Conservation (phyloP, 2,888 invertebrate species). For the Chouioia cunea region DNA sequence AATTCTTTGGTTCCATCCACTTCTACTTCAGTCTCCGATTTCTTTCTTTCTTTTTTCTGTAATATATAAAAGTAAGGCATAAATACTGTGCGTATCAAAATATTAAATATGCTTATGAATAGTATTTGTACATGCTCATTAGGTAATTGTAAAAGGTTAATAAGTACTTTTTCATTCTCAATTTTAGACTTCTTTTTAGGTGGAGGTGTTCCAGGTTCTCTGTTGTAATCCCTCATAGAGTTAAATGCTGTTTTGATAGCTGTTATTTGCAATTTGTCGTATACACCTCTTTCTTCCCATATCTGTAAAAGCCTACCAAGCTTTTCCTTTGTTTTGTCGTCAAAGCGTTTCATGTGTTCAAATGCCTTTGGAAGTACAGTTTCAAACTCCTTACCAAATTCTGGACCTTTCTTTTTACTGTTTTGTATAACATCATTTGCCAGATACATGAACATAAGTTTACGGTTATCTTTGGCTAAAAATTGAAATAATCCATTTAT, state of each 20-base stretch:
- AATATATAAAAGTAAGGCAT: background rate
- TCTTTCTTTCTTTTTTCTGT: slow-evolving; percentile 70
- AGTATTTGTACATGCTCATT: background rate
- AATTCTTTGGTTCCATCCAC: slow-evolving; percentile 82
- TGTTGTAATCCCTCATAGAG: slow-evolving; percentile 53
- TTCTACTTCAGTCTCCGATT: slow-evolving; percentile 72
- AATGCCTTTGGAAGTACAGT: slow-evolving; percentile 85
- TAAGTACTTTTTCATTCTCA: slow-evolving; percentile 61
- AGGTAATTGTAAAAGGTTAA: background rate
- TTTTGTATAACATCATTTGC: slow-evolving; percentile 99
- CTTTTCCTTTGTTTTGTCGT: slow-evolving; percentile 85
- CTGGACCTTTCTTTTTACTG: slow-evolving; percentile 96
- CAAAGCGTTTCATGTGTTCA: slow-evolving; percentile 83
- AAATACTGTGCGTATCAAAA: too few species aligned
- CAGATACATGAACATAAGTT: slow-evolving; percentile 95
- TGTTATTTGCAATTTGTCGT: slow-evolving; percentile 83
- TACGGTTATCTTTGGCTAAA: slow-evolving; percentile 85
- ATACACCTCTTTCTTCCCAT: slow-evolving; percentile 94
- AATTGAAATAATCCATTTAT: slow-evolving; percentile 49
- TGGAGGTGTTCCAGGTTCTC: slow-evolving; percentile 65
- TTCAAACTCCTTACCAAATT: slow-evolving; percentile 91
- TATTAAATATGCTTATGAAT: background rate
- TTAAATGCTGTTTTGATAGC: slow-evolving; percentile 79
- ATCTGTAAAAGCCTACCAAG: slow-evolving; percentile 87
- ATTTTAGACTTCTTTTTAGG: slow-evolving; percentile 70